phyloP scores from a whole-genome alignment of 2,888 invertebrate species.

The Brachyptera risi region DNA sequence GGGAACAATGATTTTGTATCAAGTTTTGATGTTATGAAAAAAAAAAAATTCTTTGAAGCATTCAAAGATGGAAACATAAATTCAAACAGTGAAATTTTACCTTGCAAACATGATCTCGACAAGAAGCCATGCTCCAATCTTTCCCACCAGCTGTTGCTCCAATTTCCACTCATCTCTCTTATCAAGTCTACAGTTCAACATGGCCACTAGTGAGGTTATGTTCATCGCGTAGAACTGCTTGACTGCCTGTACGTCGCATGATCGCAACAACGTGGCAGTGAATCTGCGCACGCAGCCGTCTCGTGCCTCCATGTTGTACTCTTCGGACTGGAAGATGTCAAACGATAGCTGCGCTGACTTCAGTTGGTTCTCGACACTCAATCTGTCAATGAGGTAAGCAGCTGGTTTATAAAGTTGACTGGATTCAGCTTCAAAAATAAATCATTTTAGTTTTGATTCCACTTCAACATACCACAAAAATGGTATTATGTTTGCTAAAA shows the following conservation, averaged over 20 bases:
- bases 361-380: slow-evolving; percentile 32
- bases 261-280: slow-evolving; percentile 40
- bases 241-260: slow-evolving; percentile 36
- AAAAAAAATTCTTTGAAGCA: no score
- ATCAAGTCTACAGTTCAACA: slow-evolving; percentile 19
- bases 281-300: slow-evolving; percentile 42
- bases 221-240: slow-evolving; percentile 40
- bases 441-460: no score
- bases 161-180: slow-evolving; percentile 7
- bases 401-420: no score
- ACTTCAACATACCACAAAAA: no score
- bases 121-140: slow-evolving; percentile 44
- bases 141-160: slow-evolving; percentile 39
- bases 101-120: slow-evolving; percentile 43
- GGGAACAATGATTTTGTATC: no score
- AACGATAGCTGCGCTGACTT: slow-evolving; percentile 39
- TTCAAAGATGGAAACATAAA: no score
- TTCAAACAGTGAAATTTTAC: no score
- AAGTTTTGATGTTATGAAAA: no score
- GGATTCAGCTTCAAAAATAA: no score
- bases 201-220: slow-evolving; percentile 38
- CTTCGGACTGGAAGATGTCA: slow-evolving; percentile 36
- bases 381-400: slow-evolving; percentile 19
- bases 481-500: no score
- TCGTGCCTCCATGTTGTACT: slow-evolving; percentile 36